phyloP scores from a whole-genome alignment of 1,140 invertebrate genomes.

The Lordiphosa mommai region DNA sequence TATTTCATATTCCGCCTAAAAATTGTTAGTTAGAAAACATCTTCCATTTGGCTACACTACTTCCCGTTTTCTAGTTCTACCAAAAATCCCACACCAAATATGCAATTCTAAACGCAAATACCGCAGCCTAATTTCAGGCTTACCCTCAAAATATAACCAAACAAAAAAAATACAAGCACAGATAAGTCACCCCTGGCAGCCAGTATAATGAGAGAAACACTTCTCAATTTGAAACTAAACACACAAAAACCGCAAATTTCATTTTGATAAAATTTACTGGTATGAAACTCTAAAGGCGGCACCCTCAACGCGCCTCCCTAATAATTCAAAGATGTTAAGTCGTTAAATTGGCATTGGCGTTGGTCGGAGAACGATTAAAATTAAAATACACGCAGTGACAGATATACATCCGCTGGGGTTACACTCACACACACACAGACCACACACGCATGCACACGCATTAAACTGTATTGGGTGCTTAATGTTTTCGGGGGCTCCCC shows the following conservation, averaged over 20 bases:
- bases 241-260: constrained; percentile 71
- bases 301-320: constrained; percentile 61
- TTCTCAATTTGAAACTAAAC: constrained; percentile 65
- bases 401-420: constrained; percentile 61
- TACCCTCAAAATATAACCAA: background rate
- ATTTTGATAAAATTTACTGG: constrained; percentile 76
- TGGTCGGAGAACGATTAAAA: constrained; percentile 11
- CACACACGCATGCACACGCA: constrained; percentile 55
- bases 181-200: background rate
- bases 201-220: constrained; percentile 44
- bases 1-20: no score
- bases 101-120: constrained; percentile 24
- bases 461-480: constrained; percentile 76
- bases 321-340: constrained; percentile 76
- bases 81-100: constrained; percentile 5
- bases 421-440: constrained; percentile 18
- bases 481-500: constrained; percentile 52
- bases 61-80: constrained; percentile 11
- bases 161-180: constrained; percentile 1
- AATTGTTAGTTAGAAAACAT: no score
- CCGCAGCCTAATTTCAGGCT: constrained; percentile 26
- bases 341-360: constrained; percentile 71
- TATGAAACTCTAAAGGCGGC: constrained; percentile 32
- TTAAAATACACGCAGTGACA: constrained; percentile 65
- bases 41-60: constrained; percentile 3